phyloP scores from a whole-genome alignment of 2,113 vertebrate genomes.

The Acrocephalus kingi region DNA sequence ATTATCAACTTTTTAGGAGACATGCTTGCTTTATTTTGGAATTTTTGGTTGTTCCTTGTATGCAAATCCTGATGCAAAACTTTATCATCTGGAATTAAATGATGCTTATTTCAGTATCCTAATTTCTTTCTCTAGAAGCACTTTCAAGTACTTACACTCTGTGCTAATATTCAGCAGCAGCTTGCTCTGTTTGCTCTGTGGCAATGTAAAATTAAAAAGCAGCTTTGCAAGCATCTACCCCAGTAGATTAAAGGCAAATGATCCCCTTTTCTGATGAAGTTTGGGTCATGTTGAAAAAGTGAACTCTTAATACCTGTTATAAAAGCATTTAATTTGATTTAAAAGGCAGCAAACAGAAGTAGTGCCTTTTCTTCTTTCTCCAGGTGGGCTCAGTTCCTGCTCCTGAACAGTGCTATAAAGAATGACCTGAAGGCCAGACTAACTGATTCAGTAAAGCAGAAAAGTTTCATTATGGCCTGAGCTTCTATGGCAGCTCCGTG shows the following conservation, averaged over 20 bases:
- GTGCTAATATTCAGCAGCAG: not conserved
- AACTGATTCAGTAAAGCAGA: not conserved
- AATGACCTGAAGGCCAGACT: not conserved
- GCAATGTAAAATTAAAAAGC: not conserved
- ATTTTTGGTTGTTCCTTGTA: not conserved
- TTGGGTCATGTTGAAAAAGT: not conserved
- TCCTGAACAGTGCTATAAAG: not conserved
- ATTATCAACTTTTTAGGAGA: not conserved
- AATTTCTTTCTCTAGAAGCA: constrained; percentile 7
- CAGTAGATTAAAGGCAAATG: constrained; percentile 10
- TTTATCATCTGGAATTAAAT: not conserved
- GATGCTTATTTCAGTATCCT: not conserved
- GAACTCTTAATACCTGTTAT: not conserved
- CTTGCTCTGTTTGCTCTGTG: constrained; percentile 21
- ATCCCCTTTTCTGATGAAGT: not conserved
- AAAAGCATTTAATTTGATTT: not conserved
- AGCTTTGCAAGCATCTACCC: not conserved
- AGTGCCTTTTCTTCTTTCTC: not conserved
- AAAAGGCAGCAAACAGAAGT: not conserved
- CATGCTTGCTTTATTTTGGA: not conserved
- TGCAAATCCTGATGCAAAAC: not conserved
- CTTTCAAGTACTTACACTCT: not conserved
- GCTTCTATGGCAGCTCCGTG: not conserved
- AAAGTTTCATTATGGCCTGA: not conserved
- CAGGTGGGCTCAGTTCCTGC: not conserved